Conservation (phyloP, 2,797 vertebrate species). For the Australoheros facetus region DNA sequence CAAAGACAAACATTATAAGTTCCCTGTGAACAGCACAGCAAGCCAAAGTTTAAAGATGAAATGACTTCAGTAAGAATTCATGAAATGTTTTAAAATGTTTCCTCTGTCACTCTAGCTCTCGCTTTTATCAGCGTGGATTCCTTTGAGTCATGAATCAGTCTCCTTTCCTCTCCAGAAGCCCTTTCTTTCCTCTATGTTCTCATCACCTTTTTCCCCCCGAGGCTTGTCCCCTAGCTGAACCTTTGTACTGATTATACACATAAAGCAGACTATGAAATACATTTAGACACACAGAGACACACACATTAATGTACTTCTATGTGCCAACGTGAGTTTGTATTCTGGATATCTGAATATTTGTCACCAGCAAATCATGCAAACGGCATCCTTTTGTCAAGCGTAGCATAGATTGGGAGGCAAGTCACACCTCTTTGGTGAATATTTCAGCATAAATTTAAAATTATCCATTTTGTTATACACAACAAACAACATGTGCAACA, state of each 20-base stretch:
- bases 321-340: constrained; percentile 28
- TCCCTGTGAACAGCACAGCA: constrained; percentile 13
- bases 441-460: constrained; percentile 14
- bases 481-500: constrained; percentile 8
- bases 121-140: constrained; percentile 24
- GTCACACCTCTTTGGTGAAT: constrained; percentile 2
- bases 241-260: constrained; percentile 37
- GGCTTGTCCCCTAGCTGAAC: constrained; percentile 38
- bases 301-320: not conserved
- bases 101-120: not conserved
- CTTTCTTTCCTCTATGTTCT: constrained; percentile 9
- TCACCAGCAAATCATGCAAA: constrained; percentile 8
- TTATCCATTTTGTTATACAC: not conserved
- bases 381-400: not conserved
- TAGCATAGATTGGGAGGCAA: not conserved
- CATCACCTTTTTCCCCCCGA: not conserved
- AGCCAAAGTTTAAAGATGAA: constrained; percentile 18
- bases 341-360: constrained; percentile 30
- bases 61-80: constrained; percentile 29
- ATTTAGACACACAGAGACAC: not conserved
- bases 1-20: not conserved
- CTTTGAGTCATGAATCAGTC: constrained; percentile 34
- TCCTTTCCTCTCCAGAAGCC: not conserved
- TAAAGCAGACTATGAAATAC: constrained; percentile 36
- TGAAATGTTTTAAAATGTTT: constrained; percentile 31